Evolutionary conservation across 2,113 vertebrate genomes (phyloP).

Genomic region (Hippopotamus amphibius): DNA sequence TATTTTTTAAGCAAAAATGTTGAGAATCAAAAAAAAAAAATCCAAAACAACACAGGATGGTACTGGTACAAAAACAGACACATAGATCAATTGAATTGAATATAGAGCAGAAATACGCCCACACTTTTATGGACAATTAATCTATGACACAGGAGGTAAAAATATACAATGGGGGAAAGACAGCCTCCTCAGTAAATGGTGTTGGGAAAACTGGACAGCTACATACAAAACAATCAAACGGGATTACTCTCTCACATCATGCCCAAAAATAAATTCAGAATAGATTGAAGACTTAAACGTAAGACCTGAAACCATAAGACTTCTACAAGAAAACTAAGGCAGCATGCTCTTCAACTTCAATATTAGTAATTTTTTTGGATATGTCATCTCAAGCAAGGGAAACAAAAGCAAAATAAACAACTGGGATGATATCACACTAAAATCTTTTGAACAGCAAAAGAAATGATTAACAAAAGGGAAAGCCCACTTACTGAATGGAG

Average conservation of each 20-base stretch:
- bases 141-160: background rate
- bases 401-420: background rate
- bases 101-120: background rate
- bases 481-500: too few species aligned
- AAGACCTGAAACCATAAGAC: background rate
- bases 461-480: too few species aligned
- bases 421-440: background rate
- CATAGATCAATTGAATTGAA: background rate
- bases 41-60: too few species aligned
- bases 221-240: background rate
- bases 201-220: background rate
- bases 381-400: background rate
- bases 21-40: background rate
- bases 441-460: too few species aligned
- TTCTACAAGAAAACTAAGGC: background rate
- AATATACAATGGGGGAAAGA: background rate
- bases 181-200: background rate
- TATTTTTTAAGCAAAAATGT: background rate
- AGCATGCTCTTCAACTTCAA: background rate
- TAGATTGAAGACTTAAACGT: background rate
- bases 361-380: background rate
- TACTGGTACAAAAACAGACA: background rate
- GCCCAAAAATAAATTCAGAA: background rate
- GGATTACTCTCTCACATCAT: background rate
- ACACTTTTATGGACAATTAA: background rate